Evolutionary conservation across 2,797 vertebrate species (phyloP), one percentile per base, ranked within the genome.

Genomic region (Cuniculus paca): DNA sequence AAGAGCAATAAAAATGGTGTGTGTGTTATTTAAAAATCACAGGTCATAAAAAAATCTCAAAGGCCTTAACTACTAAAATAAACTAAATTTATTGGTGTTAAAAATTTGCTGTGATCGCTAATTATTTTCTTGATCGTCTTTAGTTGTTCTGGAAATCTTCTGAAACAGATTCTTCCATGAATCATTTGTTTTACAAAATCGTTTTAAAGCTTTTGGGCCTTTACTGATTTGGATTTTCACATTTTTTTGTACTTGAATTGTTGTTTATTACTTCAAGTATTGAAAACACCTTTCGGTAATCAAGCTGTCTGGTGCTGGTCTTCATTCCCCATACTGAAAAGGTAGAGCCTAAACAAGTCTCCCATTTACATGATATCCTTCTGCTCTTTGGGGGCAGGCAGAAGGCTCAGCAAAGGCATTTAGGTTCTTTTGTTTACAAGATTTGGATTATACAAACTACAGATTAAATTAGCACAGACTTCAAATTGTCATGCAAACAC

Each of bases 21-120:
- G 20, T n/a, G 50, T 81, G 54, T 81, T 83, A 79, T 56, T 87
- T 94, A 42, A 97, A 92, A 78, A 84, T 96, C 70, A 70, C 52
- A 89, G 39, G 77, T 95, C 39, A 22, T 91, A 39, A 88, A 89
- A 54, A 5, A 48, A 63, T 77, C 52, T 89, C 22, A 16, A 72
- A 92, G 60, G 16, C n/a, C n/a, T 85, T n/a, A 24, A 7, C 22
- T 68, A 74, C 60, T 61, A 61, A 94, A 94, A 58, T 58, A 83
- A 87, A 78, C 61, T 39, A 31, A 91, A 90, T 88, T 63, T 92
- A 85, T 20, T 74, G n/a, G 12, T 94, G 85, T 85, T 95, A 60
- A 77, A 94, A 94, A 52, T 39, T 80, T 92, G 48, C 28, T 91
- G 28, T 1, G 26, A 6, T 12, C 26, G 45, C 60, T 42, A 60